phyloP scores from a whole-genome alignment of 2,888 invertebrate genomes.

The Vanessa cardui region DNA sequence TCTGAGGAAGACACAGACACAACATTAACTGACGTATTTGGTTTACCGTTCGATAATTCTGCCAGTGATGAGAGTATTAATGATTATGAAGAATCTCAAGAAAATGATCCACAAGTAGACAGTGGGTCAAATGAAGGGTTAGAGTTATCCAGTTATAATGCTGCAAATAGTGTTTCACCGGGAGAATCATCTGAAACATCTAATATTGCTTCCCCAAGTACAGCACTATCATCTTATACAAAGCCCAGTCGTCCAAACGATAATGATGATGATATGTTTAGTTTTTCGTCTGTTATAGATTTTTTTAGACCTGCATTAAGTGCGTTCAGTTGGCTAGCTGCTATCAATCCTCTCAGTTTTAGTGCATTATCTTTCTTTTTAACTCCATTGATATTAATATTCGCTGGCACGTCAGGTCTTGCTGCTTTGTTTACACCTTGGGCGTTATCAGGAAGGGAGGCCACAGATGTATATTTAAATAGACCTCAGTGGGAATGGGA shows the following conservation, averaged over 20 bases:
- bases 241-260: conserved; percentile 56
- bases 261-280: conserved; percentile 73
- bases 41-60: conserved; percentile 65
- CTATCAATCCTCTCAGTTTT: conserved; percentile 83
- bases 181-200: conserved; percentile 57
- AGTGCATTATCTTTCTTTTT: conserved; percentile 83
- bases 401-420: conserved; percentile 84
- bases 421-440: conserved; percentile 85
- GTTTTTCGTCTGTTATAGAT: conserved; percentile 69
- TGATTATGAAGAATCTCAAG: conserved; percentile 62
- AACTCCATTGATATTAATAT: conserved; percentile 84
- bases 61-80: conserved; percentile 58
- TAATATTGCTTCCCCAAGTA: conserved; percentile 54
- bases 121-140: conserved; percentile 67
- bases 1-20: conserved; percentile 67
- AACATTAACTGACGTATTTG: conserved; percentile 66
- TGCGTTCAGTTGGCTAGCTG: conserved; percentile 78
- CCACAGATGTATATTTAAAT: conserved; percentile 65
- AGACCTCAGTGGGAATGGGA: conserved; percentile 84
- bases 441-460: conserved; percentile 78
- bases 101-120: conserved; percentile 59
- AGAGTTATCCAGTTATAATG: conserved; percentile 66
- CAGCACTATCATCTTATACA: conserved; percentile 56
- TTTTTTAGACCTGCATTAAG: conserved; percentile 78
- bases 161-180: conserved; percentile 52